Evolutionary conservation across 2,113 vertebrate genomes (phyloP), one percentile per base, ranked within the genome.

Genomic region (Tamias sibiricus): DNA sequence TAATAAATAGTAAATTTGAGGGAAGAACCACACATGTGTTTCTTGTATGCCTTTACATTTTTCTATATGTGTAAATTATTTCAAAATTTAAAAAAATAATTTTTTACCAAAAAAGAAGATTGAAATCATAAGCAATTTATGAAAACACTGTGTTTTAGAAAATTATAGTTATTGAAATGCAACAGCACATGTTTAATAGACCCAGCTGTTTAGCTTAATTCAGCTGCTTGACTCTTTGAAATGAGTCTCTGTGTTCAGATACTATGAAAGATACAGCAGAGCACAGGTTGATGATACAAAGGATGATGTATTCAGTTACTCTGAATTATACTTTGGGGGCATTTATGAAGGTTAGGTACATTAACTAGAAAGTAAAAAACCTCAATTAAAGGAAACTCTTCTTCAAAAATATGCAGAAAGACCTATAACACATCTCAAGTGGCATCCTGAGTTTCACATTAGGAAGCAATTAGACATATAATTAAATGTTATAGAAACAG

Each of bases 381-480:
- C 37, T 68, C 47, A 92, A 76, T 90, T 83, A 96, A 66, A 52
- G 81, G 22, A 92, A 95, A 94, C 47, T 66, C 13, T 92, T 94
- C 54, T 80, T 75, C 40, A 75, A 91, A 95, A 81, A 91, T 88
- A 87, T 82, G 47, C 72, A 96, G 52, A 71, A 91, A 91, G 35
- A 62, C 19, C 20, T 37, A 9, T 64, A 89, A 86, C 20, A 16
- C 24, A n/a, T 80, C 76, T 57, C 66, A 76, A 62, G 40, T n/a
- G 57, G 52, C 30, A 84, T n/a, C 24, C 37, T 90, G 62, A 52
- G 8, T n/a, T 96, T 92, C 66, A 64, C 4, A 80, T 79, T 75
- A 90, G 19, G 71, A 94, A 84, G 66, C 30, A 94, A 92, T 84
- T 81, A 66, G 14, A 87, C 35, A 72, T 47, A 35, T 44, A 87